Percentiles rank a stretch among this genome's conserved stretches.
These are phyloP conservation scores for Dolomedes plantarius DNA, from an alignment of 2,888 invertebrate species.

Conservation along the genomic window DNA sequence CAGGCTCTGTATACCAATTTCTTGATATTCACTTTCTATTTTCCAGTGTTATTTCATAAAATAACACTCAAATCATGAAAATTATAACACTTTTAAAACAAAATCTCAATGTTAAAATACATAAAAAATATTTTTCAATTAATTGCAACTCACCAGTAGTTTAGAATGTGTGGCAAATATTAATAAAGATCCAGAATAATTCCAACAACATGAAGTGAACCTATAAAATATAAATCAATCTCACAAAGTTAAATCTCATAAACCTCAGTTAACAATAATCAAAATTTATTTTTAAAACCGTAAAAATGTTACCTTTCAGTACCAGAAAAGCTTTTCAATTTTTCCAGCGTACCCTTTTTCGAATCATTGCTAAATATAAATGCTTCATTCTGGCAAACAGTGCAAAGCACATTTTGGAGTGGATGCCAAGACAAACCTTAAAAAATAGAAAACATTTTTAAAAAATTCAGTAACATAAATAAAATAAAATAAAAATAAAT, in stretches of 20 bases:
- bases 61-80: no score
- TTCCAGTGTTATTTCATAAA: no score
- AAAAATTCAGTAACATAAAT: no score
- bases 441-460: constrained; percentile 3
- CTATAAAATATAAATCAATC: constrained; percentile 17
- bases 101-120: not conserved
- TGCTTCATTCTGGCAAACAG: constrained; percentile 69
- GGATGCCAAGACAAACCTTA: constrained; percentile 66
- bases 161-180: constrained; percentile 70
- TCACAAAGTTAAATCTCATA: not conserved
- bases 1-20: no score
- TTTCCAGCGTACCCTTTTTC: constrained; percentile 67
- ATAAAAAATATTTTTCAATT: no score
- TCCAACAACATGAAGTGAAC: constrained; percentile 70
- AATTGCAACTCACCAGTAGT: constrained; percentile 57
- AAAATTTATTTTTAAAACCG: not conserved
- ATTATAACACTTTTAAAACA: no score
- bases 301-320: constrained; percentile 49
- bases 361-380: constrained; percentile 63
- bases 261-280: not conserved
- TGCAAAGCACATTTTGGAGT: constrained; percentile 56
- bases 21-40: no score
- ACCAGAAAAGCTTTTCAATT: constrained; percentile 68
- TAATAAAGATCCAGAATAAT: constrained; percentile 69
- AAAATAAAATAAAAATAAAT: no score